Base-by-base conservation (phyloP, 2,113 vertebrate genomes). In the Entomyzon cyanotis region DNA sequence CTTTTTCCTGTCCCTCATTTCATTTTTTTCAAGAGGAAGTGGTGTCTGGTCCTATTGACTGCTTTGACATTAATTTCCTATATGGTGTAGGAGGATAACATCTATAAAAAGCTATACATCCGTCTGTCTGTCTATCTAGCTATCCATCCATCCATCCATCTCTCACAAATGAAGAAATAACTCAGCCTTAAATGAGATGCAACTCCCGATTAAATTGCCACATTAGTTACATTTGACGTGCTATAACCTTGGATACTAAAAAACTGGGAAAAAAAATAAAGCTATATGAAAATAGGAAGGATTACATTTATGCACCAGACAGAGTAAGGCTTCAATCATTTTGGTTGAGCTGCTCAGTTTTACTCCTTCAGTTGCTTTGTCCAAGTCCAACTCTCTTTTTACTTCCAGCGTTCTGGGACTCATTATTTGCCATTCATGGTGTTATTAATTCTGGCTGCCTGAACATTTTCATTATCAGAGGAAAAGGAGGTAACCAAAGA, bases 401-500 rank as follows among this genome's bases (percentile, higher is more conserved):
- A 83, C 62, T 93, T 81, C 30, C 74, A 84, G 47, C 5, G 3
- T 87, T 92, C 81, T 65, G 80, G 84, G 89, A 91, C 79, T 94
- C 17, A 49, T 86, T 92, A 94, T 91, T 94, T 93, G 74, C 70
- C 44, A 87, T 94, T 90, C 76, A 87, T 0, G 0, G 33, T 65
- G 65, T 77, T 95, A 93, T 94, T 96, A 96, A 96, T 96, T 95
- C 90, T 95, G 76, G 56, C 60, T 97, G 96, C 80, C 73, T 91
- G 94, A 92, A 91, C 81, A 84, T 97, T 97, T 96, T 96, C 94
- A 96, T 96, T 97, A 94, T 84, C 70, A 94, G 86, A 95, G 77
- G 35, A 86, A 90, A 94, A 94, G 77, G 55, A 97, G 89, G 84
- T 85, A 97, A 95, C 80, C 84, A 92, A 96, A 87, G 88, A 95